phyloP scores from a whole-genome alignment of 2,797 vertebrate species.

The Mionectes olivaceus region DNA sequence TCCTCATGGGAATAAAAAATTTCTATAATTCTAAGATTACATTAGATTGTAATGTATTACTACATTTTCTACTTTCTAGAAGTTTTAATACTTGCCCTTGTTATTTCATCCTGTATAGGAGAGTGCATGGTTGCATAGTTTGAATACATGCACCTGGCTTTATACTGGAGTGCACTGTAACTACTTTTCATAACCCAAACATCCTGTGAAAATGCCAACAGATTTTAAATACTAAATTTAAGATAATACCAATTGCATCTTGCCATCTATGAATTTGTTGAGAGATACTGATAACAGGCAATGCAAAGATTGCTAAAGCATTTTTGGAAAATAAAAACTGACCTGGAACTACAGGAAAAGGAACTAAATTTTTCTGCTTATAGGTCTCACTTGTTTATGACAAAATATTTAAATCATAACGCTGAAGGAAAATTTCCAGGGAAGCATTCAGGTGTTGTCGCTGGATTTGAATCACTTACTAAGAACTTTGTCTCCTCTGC shows the following conservation, averaged over 20 bases:
- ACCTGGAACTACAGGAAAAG: not conserved
- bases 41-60: not conserved
- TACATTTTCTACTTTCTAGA: not conserved
- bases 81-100: not conserved
- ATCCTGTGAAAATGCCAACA: not conserved
- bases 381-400: not conserved
- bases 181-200: not conserved
- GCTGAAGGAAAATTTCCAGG: not conserved
- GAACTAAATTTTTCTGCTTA: not conserved
- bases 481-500: not conserved
- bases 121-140: not conserved
- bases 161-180: not conserved
- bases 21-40: not conserved
- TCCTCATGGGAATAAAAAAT: not conserved
- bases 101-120: not conserved
- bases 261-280: not conserved
- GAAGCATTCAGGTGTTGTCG: not conserved
- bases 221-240: not conserved
- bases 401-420: not conserved
- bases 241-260: not conserved
- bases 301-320: not conserved
- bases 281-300: not conserved
- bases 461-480: not conserved
- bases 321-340: not conserved
- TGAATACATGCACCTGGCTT: not conserved